Evolutionary conservation across 2,113 vertebrate species (phyloP), one percentile per base, ranked within the genome.

Genomic region (zebrafish (Danio rerio)): DNA sequence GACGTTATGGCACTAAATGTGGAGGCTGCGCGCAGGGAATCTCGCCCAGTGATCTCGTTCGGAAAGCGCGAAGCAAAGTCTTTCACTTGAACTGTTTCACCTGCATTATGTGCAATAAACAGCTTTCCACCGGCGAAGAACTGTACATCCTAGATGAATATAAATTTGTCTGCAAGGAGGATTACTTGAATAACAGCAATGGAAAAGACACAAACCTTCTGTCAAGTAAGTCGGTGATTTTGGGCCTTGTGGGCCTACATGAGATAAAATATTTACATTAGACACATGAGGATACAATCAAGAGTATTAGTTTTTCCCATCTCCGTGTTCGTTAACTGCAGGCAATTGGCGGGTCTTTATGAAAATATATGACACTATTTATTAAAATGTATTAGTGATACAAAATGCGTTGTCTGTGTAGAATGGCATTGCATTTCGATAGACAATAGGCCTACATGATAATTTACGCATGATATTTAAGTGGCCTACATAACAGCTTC

Each of bases 1-100:
- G 98, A 94, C 96, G 95, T 87, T 99, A 98, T 82, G 98, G 97
- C 89, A 99, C 98, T 90, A 99, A 99, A 92, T 99, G 98, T 76
- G 96, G 96, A 6, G 97, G 97, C 47, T 99, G 98, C 72, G 93
- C 96, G 5, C 95, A 99, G 90, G 97, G 97, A 82, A 99, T 99
- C 93, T 96, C 97, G 82, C 98, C 98, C 78, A 99, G 95, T 76
- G 98, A 99, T 91, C 93, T 99, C 86, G 98, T 99, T 83, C 94
- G 98, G 89, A 96, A 95, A 89, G 98, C 98, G 59, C 93, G 96
- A 85, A 98, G 95, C 94, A 97, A 98, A 95, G 97, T 99, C 88
- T 99, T 99, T 90, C 98, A 99, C 94, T 95, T 99, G 86, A 98
- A 96, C 95, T 99, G 98, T 90, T 99, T 99, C 90, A 99, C 97